phyloP scores from a whole-genome alignment of 1,140 invertebrate genomes.

The Lasioglossum baleicum region DNA sequence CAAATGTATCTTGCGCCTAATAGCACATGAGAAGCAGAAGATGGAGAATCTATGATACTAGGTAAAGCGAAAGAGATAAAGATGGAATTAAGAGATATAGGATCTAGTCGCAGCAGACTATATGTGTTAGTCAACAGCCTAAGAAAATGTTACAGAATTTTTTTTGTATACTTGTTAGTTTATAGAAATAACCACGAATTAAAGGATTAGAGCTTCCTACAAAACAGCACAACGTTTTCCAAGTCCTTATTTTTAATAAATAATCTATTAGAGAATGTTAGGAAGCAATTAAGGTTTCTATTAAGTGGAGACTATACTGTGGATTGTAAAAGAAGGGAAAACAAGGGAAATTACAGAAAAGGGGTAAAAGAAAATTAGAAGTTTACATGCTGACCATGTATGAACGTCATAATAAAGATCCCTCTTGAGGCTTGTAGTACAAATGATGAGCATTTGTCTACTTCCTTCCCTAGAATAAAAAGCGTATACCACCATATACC shows the following conservation, averaged over 20 bases:
- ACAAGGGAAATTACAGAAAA: slow-evolving; percentile 9
- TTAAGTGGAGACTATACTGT: neutral
- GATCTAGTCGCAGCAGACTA: neutral
- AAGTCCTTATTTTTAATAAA: neutral
- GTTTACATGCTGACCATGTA: slow-evolving; percentile 75
- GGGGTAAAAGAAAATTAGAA: slow-evolving; percentile 49
- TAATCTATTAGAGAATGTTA: neutral
- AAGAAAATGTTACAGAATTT: neutral
- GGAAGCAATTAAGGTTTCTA: neutral
- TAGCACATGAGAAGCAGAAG: neutral
- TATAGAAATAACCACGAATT: no score
- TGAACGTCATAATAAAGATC: slow-evolving; percentile 68
- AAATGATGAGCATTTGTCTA: slow-evolving; percentile 74
- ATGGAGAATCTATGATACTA: neutral
- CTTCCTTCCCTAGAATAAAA: slow-evolving; percentile 78
- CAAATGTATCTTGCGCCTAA: slow-evolving; percentile 16
- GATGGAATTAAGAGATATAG: neutral
- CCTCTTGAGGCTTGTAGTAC: slow-evolving; percentile 67
- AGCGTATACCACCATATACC: slow-evolving; percentile 67
- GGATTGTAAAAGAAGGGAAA: neutral
- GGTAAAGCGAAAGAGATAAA: slow-evolving; percentile 2
- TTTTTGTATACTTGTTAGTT: no score
- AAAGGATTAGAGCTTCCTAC: neutral
- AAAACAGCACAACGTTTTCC: no score
- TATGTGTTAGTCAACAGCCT: neutral